These are phyloP conservation scores for Opisthocomus hoazin DNA, from an alignment of 2,113 vertebrate species.

Conservation along the genomic window DNA sequence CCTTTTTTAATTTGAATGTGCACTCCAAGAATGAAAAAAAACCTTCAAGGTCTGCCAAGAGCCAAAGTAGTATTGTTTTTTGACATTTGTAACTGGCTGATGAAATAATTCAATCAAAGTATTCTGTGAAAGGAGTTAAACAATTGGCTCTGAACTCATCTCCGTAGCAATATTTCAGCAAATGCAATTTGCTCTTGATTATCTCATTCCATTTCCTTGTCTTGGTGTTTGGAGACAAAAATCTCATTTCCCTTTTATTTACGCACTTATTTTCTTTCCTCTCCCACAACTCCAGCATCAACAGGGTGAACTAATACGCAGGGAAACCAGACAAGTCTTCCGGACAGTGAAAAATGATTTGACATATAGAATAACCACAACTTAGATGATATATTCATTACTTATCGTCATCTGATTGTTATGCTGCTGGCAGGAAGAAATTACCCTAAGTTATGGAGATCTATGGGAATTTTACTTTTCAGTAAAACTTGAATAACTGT, in stretches of 20 bases:
- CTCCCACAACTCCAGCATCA: not conserved
- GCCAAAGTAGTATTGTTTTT: not conserved
- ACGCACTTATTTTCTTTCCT: not conserved
- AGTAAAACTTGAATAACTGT: not conserved
- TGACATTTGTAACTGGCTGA: not conserved
- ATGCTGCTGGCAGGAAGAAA: not conserved
- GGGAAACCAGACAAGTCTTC: not conserved
- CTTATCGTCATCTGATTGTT: not conserved
- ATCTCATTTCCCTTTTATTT: conserved; percentile 6
- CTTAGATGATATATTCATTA: not conserved
- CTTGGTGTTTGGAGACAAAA: not conserved
- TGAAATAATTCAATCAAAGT: conserved; percentile 2
- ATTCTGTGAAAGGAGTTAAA: conserved; percentile 8
- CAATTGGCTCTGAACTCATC: not conserved
- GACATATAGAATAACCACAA: not conserved
- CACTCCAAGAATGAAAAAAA: not conserved
- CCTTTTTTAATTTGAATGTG: not conserved
- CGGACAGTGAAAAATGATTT: not conserved
- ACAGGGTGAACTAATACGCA: not conserved
- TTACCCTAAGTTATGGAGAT: not conserved
- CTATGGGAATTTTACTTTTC: not conserved
- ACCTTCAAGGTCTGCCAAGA: not conserved
- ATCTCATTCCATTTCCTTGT: conserved; percentile 9
- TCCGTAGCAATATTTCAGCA: not conserved
- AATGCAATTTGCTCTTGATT: conserved; percentile 14